Conservation (phyloP, 2,888 invertebrate species). For the Pollenia griseotomentosa region DNA sequence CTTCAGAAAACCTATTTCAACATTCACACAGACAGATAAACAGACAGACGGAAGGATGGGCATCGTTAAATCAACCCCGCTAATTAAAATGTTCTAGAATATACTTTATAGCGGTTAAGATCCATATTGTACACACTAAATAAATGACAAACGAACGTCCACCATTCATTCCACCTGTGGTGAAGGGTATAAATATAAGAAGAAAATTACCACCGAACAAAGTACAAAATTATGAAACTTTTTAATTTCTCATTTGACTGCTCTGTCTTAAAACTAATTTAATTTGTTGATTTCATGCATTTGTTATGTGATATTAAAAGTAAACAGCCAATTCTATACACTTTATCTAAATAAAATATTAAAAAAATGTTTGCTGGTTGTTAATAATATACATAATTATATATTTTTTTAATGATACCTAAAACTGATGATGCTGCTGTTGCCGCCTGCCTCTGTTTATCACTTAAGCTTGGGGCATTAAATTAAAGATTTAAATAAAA, state of each 20-base stretch:
- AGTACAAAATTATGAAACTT: no score
- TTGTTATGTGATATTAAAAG: conserved; percentile 32
- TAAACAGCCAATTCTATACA: conserved; percentile 26
- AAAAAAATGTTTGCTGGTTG: conserved; percentile 24
- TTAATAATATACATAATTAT: conserved; percentile 30
- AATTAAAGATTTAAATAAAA: conserved; percentile 67
- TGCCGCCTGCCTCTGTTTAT: conserved; percentile 36
- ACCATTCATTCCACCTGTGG: no score
- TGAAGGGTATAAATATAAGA: no score
- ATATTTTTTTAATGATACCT: conserved; percentile 37
- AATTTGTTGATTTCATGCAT: conserved; percentile 47
- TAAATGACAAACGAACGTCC: no score
- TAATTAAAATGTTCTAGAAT: no score
- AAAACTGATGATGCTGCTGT: conserved; percentile 21
- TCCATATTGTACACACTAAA: no score
- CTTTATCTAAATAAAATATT: background rate
- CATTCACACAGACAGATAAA: no score
- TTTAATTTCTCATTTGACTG: background rate
- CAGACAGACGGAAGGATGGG: no score
- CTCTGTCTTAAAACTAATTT: conserved; percentile 29
- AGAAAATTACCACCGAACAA: no score
- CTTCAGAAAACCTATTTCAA: no score
- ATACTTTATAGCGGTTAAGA: no score
- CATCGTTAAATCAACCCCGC: no score
- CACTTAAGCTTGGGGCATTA: conserved; percentile 36